Percentiles rank a stretch among this genome's conserved stretches.
phyloP scores from a whole-genome alignment of 2,113 vertebrate species.

The Dissostichus mawsoni region DNA sequence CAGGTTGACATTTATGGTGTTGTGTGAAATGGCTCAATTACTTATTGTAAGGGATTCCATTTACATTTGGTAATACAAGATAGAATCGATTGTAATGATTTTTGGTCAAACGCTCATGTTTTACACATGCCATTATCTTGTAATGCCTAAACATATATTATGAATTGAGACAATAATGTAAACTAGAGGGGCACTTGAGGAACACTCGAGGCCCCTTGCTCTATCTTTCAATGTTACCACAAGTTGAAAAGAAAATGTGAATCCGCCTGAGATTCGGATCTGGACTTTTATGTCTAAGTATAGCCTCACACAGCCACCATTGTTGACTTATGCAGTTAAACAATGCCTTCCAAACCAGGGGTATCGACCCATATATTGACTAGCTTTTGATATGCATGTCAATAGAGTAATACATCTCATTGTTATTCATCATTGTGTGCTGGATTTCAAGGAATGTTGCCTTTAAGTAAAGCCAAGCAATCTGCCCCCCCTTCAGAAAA shows the following conservation, averaged over 20 bases:
- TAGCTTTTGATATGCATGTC: conserved; percentile 9
- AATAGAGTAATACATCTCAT: conserved; percentile 15
- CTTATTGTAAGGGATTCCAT: no score
- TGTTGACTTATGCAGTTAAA: background rate
- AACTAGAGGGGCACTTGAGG: background rate
- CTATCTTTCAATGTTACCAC: no score
- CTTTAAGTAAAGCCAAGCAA: conserved; percentile 18
- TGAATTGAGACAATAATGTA: background rate
- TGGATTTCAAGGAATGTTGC: conserved; percentile 22
- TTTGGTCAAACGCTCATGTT: background rate
- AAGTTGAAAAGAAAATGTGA: no score
- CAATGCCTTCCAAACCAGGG: conserved; percentile 1
- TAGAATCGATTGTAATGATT: no score
- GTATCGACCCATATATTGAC: background rate
- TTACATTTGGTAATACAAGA: background rate
- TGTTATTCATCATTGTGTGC: conserved; percentile 30
- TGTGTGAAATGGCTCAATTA: no score
- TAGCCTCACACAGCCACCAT: background rate
- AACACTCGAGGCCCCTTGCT: no score
- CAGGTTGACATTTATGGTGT: no score
- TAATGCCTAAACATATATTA: background rate
- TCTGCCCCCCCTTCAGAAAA: background rate
- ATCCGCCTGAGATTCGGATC: no score
- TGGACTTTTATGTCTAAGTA: background rate
- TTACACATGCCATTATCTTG: background rate